Conservation (phyloP, 2,113 vertebrate species). For the Jaculus jaculus region DNA sequence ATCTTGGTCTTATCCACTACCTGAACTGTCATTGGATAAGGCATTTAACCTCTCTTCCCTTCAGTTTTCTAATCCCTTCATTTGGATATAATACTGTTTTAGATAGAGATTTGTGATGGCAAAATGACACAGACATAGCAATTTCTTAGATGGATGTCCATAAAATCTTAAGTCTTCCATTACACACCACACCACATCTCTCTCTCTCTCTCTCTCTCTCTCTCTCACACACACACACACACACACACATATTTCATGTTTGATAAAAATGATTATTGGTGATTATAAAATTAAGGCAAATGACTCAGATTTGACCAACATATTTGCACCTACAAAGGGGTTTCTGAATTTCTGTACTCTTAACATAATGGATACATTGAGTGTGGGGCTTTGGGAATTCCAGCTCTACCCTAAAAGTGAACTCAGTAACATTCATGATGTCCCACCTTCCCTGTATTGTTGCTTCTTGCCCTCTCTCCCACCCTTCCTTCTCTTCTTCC, state of each 20-base stretch:
- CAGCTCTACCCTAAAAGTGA: not conserved
- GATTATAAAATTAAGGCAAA: not conserved
- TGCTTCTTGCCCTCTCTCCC: too few relatives aligned
- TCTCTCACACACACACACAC: not conserved
- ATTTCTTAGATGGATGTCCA: not conserved
- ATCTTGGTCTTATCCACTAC: not conserved
- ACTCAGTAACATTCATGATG: not conserved
- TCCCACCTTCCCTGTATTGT: not conserved
- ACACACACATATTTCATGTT: not conserved
- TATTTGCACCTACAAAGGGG: not conserved
- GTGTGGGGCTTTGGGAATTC: not conserved
- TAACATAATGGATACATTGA: not conserved
- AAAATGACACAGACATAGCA: not conserved
- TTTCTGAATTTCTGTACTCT: slow-evolving; percentile 13
- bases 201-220: too few relatives aligned
- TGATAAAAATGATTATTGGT: not conserved
- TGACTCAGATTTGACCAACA: not conserved
- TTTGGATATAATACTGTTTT: not conserved
- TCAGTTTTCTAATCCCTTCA: not conserved
- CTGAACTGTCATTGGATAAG: not conserved
- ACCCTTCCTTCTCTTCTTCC: too few relatives aligned
- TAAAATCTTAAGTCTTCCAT: not conserved
- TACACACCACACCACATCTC: not conserved
- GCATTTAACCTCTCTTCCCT: not conserved
- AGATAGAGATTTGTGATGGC: not conserved